A percentile compares a stretch with the other conserved stretches of the same genome.
phyloP scores from a whole-genome alignment of 2,888 invertebrate genomes.

The Euplagia quadripunctaria region DNA sequence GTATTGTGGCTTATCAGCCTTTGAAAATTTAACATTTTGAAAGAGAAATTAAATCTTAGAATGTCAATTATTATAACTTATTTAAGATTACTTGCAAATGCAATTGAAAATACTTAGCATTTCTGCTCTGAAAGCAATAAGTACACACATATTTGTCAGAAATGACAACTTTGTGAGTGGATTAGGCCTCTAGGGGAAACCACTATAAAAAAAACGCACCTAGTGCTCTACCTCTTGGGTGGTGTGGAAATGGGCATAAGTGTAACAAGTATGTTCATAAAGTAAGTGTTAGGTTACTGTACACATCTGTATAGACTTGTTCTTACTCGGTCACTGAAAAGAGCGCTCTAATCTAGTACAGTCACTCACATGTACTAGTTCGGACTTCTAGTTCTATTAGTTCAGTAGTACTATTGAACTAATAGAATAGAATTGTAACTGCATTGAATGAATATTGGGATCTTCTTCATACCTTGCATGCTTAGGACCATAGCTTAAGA shows the following conservation, averaged over 20 bases:
- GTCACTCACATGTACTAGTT: too few relatives aligned
- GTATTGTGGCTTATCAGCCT: background rate
- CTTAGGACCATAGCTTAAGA: too few relatives aligned
- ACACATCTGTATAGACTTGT: background rate
- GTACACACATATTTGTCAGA: background rate
- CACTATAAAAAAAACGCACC: slow-evolving; percentile 55
- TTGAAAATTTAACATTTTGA: background rate
- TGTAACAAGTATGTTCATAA: too few relatives aligned
- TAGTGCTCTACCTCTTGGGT: slow-evolving; percentile 48
- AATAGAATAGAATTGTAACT: too few relatives aligned
- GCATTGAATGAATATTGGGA: too few relatives aligned
- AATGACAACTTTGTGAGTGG: slow-evolving; percentile 32
- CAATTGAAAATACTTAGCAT: background rate
- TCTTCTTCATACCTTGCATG: too few relatives aligned
- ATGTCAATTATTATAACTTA: too few relatives aligned
- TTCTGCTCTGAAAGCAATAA: background rate
- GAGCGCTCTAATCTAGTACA: too few relatives aligned
- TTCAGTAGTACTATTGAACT: too few relatives aligned
- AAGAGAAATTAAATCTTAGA: too few relatives aligned
- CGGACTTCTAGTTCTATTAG: too few relatives aligned
- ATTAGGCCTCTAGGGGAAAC: slow-evolving; percentile 51
- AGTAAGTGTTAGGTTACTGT: background rate
- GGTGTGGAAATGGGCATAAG: slow-evolving; percentile 49
- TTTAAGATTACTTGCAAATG: background rate
- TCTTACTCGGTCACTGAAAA: too few relatives aligned